Evolutionary conservation across 2,797 vertebrate genomes (phyloP).

Genomic region (Notolepis coatsorum): DNA sequence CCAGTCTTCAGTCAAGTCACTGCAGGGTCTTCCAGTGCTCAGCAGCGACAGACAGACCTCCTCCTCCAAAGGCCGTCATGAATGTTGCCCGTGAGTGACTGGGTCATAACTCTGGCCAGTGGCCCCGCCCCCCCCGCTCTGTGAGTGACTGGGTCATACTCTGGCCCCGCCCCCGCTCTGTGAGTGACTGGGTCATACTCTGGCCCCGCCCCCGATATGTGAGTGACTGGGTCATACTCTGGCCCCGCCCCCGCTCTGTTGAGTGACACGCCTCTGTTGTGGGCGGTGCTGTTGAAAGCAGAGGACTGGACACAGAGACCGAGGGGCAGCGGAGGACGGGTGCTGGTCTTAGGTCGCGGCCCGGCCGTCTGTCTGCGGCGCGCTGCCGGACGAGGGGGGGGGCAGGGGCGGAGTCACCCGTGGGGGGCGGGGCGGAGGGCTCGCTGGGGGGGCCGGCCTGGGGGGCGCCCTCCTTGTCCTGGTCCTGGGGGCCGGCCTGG

Average conservation of each 20-base stretch:
- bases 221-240: constrained; percentile 18
- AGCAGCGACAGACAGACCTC: constrained; percentile 36
- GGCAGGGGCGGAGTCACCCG: constrained; percentile 54
- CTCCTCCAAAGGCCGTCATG: constrained; percentile 8
- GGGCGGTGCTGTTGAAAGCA: neutral
- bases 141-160: neutral
- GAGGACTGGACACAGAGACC: constrained; percentile 24
- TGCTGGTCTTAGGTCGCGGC: constrained; percentile 64
- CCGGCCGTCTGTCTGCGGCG: constrained; percentile 54
- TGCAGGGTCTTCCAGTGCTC: constrained; percentile 25
- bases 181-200: neutral
- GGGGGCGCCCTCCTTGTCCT: no score
- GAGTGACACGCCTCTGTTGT: neutral
- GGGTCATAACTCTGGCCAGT: constrained; percentile 7
- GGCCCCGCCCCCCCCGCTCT: constrained; percentile 12
- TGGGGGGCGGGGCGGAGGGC: constrained; percentile 47
- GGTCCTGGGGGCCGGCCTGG: constrained; percentile 2
- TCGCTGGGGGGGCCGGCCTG: constrained; percentile 20
- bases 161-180: constrained; percentile 5
- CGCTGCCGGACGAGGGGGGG: constrained; percentile 33
- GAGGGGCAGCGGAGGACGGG: neutral
- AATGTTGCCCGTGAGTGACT: constrained; percentile 18
- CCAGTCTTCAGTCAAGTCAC: neutral
- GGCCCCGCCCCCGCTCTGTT: constrained; percentile 4
- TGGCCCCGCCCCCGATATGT: neutral